A percentile compares a stretch with the other conserved stretches of the same genome.
phyloP scores from a whole-genome alignment of 2,888 invertebrate genomes.

The Caenorhabditis parvicauda region DNA sequence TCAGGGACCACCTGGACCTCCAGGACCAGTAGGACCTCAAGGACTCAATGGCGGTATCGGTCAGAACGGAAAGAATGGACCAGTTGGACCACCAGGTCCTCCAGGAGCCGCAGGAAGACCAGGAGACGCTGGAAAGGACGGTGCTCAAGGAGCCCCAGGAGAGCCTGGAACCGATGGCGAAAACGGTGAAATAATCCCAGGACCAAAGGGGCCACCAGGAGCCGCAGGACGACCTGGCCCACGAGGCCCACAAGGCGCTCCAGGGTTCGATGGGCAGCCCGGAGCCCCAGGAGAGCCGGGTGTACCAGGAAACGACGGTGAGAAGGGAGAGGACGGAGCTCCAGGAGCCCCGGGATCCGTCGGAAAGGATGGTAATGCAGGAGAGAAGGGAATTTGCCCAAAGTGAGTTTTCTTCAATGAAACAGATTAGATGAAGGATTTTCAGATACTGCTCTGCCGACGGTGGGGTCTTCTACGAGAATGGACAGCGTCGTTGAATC shows the following conservation, averaged over 20 bases:
- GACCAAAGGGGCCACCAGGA: slow-evolving; percentile 32
- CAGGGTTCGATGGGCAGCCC: slow-evolving; percentile 33
- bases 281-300: slow-evolving; percentile 33
- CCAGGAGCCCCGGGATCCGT: slow-evolving; percentile 31
- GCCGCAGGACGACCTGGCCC: slow-evolving; percentile 32
- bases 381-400: slow-evolving; percentile 41
- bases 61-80: slow-evolving; percentile 29
- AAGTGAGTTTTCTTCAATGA: slow-evolving; percentile 8
- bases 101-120: slow-evolving; percentile 33
- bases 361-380: slow-evolving; percentile 25
- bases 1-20: slow-evolving; percentile 18
- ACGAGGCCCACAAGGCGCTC: slow-evolving; percentile 31
- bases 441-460: slow-evolving; percentile 28
- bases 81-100: slow-evolving; percentile 29
- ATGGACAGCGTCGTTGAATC: slow-evolving; percentile 35
- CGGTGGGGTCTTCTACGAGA: slow-evolving; percentile 40
- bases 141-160: slow-evolving; percentile 37
- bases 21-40: slow-evolving; percentile 21
- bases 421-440: not conserved
- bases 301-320: slow-evolving; percentile 20
- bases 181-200: slow-evolving; percentile 12
- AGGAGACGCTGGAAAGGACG: slow-evolving; percentile 42
- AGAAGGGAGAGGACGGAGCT: slow-evolving; percentile 26
- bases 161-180: slow-evolving; percentile 18
- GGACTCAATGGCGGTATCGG: slow-evolving; percentile 28